These are phyloP conservation scores for Sebastes elongatus DNA, from an alignment of 2,797 vertebrate genomes.

Conservation along the genomic window DNA sequence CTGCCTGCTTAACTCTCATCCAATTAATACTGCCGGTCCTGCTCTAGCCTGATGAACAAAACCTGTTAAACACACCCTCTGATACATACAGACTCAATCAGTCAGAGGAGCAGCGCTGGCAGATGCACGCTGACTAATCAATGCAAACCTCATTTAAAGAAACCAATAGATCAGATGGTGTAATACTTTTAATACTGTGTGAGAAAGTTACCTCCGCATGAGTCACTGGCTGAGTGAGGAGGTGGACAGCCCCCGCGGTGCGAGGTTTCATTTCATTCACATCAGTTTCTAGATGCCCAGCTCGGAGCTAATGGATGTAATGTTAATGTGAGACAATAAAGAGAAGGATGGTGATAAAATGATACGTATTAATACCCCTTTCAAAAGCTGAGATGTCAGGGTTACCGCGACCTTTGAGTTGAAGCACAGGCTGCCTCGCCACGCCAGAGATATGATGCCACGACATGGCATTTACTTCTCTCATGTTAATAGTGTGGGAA, in stretches of 20 bases:
- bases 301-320: conserved; percentile 18
- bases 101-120: not conserved
- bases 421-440: not conserved
- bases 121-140: conserved; percentile 12
- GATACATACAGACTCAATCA: not conserved
- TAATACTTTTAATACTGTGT: conserved; percentile 21
- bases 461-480: conserved; percentile 3
- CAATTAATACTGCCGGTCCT: conserved; percentile 27
- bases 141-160: conserved; percentile 28
- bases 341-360: not conserved
- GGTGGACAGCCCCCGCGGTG: conserved; percentile 45
- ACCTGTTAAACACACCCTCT: not conserved
- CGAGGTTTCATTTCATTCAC: conserved; percentile 24
- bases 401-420: conserved; percentile 21
- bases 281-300: conserved; percentile 19
- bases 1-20: not conserved
- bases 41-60: conserved; percentile 8
- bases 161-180: conserved; percentile 5
- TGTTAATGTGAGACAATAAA: conserved; percentile 13
- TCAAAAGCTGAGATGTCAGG: conserved; percentile 1
- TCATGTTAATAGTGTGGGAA: not conserved
- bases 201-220: conserved; percentile 40
- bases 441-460: not conserved
- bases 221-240: conserved; percentile 47
- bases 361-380: conserved; percentile 6